Evolutionary conservation across 2,113 vertebrate genomes (phyloP), one percentile per base, ranked within the genome.

Genomic region (Bos indicus): DNA sequence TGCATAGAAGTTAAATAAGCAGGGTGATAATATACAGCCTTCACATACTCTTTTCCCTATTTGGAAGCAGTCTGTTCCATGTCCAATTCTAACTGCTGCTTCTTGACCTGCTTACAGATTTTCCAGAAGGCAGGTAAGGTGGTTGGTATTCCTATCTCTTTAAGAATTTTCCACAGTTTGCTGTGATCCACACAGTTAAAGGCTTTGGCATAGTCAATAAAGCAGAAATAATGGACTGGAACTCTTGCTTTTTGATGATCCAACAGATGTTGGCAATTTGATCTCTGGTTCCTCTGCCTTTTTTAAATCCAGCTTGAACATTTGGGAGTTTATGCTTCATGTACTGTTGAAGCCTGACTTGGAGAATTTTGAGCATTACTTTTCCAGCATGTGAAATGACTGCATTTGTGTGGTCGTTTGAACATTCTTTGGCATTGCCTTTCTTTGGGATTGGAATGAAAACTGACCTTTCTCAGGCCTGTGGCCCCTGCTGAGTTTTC

Each of bases 401-500:
- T 71, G 9, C n/a, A 36, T 23, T 36, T 71, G n/a, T 36, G n/a
- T 0, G 0, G n/a, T 36, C 0, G 0, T 71, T 23, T 71, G 19
- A 71, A 6, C n/a, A 23, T 21, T 36, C 64, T 71, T 71, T 71
- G 64, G 4, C 64, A 21, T 36, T 71, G 19, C 19, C 19, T 36
- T 71, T 71, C 64, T 71, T 23, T 71, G 9, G 64, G 9, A 36
- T 36, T 71, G 64, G n/a, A 71, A 71, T 12, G 64, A 71, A 36
- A 71, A 71, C n/a, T 71, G 64, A 71, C 10, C n/a, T 36, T 71
- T 36, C n/a, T 23, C n/a, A 71, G 4, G 2, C 64, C 64, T 36
- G 17, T 71, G n/a, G 5, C 64, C 64, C 23, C n/a, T 64, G n/a
- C 1, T 71, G n/a, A 71, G 64, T 71, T 71, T 71, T 71, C n/a